Evolutionary conservation across 2,888 invertebrate species (phyloP).

Genomic region (Heteromurus nitidus): DNA sequence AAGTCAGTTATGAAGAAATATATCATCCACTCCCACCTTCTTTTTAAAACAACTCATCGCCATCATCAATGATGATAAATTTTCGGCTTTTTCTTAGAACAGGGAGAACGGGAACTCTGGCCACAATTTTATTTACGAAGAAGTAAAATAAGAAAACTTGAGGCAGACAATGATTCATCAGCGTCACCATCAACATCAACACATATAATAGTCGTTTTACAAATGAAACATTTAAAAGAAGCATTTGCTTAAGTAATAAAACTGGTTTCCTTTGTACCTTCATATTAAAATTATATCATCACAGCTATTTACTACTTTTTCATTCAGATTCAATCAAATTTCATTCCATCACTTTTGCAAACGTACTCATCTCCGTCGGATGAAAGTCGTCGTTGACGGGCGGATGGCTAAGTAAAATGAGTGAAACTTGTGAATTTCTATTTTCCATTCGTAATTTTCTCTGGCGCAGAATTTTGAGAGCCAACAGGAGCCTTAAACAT

Average conservation of each 20-base stretch:
- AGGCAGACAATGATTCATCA: slow-evolving; percentile 21
- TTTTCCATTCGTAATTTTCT: background rate
- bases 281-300: slow-evolving; percentile 19
- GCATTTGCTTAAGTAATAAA: slow-evolving; percentile 15
- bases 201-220: background rate
- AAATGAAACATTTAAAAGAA: background rate
- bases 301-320: slow-evolving; percentile 10
- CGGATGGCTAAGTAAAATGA: background rate
- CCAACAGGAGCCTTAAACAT: no score
- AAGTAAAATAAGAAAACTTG: background rate
- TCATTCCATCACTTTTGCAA: background rate
- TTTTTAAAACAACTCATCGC: background rate
- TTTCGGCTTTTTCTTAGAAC: background rate
- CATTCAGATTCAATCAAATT: background rate
- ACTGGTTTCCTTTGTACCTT: slow-evolving; percentile 40
- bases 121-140: no score
- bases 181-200: background rate
- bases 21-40: no score
- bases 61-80: background rate
- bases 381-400: background rate
- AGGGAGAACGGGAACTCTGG: no score
- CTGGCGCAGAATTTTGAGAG: no score
- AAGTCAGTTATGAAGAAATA: no score
- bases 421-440: background rate
- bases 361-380: background rate